Percentiles rank a stretch among this genome's conserved stretches.
Conservation (phyloP, 2,888 invertebrate genomes). For the Temnothorax ravouxi region DNA sequence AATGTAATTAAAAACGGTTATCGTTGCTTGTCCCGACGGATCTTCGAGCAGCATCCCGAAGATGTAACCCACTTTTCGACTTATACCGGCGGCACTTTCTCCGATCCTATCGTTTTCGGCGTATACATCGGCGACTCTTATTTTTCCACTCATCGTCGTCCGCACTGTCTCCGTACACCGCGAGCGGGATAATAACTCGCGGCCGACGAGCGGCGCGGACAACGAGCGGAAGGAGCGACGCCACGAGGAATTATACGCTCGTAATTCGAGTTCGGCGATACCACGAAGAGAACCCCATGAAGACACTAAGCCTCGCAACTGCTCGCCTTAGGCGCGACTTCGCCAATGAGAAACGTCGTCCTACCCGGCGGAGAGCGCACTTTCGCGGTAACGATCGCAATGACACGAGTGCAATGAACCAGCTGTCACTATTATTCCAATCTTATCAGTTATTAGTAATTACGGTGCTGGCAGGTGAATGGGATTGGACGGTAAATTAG, state of each 20-base stretch:
- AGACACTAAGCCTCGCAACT: conserved; percentile 27
- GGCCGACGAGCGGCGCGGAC: conserved; percentile 29
- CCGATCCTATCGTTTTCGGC: conserved; percentile 40
- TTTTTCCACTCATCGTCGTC: not conserved
- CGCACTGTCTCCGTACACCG: conserved; percentile 16
- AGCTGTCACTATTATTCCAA: conserved; percentile 24
- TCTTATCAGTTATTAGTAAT: conserved; percentile 41
- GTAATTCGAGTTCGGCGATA: conserved; percentile 63
- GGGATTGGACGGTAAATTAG: not conserved
- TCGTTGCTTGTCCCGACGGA: not conserved
- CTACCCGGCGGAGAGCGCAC: not conserved
- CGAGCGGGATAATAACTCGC: conserved; percentile 62
- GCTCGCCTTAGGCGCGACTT: conserved; percentile 33
- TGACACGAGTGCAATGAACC: conserved; percentile 30
- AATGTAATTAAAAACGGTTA: not conserved
- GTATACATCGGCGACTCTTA: not conserved
- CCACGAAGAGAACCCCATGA: conserved; percentile 16
- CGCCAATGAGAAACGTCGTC: conserved; percentile 23
- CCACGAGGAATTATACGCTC: conserved; percentile 64
- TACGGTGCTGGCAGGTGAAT: conserved; percentile 10
- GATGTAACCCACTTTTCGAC: not conserved
- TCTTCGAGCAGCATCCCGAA: not conserved
- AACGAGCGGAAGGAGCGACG: conserved; percentile 43
- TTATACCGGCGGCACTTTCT: conserved; percentile 16
- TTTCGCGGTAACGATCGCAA: conserved; percentile 18